These are phyloP conservation scores for Panulirus ornatus DNA, from an alignment of 1,140 invertebrate genomes.

Conservation along the genomic window DNA sequence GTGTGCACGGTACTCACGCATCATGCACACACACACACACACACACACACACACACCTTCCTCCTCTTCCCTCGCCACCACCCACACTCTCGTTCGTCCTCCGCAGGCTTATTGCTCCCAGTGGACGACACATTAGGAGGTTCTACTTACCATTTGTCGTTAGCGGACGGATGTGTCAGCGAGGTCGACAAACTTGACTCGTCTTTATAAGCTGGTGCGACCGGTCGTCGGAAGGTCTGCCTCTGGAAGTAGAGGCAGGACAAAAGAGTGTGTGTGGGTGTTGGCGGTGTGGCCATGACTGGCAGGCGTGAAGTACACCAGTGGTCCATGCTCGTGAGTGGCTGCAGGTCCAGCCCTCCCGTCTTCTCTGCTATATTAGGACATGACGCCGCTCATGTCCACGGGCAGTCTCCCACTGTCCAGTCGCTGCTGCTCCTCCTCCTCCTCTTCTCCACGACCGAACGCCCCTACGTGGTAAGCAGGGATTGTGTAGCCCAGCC, in stretches of 20 bases:
- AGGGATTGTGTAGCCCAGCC: no score
- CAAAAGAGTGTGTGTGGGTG: no score
- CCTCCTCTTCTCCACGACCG: background rate
- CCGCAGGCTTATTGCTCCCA: background rate
- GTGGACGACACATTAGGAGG: background rate
- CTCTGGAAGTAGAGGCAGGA: no score
- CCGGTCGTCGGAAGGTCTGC: no score
- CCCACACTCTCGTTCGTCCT: background rate
- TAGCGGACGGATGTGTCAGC: no score
- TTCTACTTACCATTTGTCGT: no score
- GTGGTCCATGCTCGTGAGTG: background rate
- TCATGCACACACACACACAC: background rate
- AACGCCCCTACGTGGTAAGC: constrained; percentile 2
- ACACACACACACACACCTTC: background rate
- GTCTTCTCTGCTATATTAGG: constrained; percentile 23
- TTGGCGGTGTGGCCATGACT: no score
- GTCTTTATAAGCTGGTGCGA: no score
- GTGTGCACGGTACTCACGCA: no score
- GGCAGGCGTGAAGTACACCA: background rate
- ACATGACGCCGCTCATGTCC: background rate
- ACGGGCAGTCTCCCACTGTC: constrained; percentile 15
- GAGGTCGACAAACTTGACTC: no score
- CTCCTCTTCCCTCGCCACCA: background rate
- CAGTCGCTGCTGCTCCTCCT: background rate
- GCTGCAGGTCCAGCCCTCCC: background rate